Percentiles rank a stretch among this genome's conserved stretches.
phyloP scores from a whole-genome alignment of 2,888 invertebrate genomes.

The Steinernema scapterisci region DNA sequence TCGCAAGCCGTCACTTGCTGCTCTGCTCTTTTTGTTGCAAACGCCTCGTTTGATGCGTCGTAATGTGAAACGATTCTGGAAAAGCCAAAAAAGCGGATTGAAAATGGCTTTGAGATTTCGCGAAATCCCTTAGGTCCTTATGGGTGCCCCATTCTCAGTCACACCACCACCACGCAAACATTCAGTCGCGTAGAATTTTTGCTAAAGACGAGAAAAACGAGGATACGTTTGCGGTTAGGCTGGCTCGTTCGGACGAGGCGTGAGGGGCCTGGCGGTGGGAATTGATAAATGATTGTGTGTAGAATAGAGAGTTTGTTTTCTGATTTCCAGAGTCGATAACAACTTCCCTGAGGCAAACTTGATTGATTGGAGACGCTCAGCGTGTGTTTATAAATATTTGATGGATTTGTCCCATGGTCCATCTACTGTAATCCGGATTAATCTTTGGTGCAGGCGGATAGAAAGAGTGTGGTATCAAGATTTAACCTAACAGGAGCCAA shows the following conservation, averaged over 20 bases:
- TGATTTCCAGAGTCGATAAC: slow-evolving; percentile 20
- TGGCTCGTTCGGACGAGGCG: too few relatives aligned
- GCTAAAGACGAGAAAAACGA: background rate
- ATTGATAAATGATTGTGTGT: slow-evolving; percentile 26
- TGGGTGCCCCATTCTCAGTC: slow-evolving; percentile 8
- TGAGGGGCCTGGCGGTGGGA: background rate
- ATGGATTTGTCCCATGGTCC: background rate
- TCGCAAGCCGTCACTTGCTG: too few relatives aligned
- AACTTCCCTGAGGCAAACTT: slow-evolving; percentile 8
- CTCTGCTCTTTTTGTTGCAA: background rate
- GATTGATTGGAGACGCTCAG: background rate
- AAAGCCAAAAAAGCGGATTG: slow-evolving; percentile 8
- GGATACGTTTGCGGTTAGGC: background rate
- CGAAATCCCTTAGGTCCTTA: slow-evolving; percentile 31
- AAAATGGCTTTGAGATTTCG: slow-evolving; percentile 32
- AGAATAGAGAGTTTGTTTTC: slow-evolving; percentile 6
- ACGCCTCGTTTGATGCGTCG: slow-evolving; percentile 4
- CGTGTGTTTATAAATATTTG: background rate
- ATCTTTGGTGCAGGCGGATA: too few relatives aligned
- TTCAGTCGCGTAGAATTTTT: background rate
- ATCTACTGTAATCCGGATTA: background rate
- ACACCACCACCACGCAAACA: background rate
- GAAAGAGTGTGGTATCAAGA: too few relatives aligned
- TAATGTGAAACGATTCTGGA: slow-evolving; percentile 20
- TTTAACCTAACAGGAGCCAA: too few relatives aligned